These are phyloP conservation scores for Mugil cephalus DNA, from an alignment of 2,113 vertebrate genomes.

Conservation along the genomic window DNA sequence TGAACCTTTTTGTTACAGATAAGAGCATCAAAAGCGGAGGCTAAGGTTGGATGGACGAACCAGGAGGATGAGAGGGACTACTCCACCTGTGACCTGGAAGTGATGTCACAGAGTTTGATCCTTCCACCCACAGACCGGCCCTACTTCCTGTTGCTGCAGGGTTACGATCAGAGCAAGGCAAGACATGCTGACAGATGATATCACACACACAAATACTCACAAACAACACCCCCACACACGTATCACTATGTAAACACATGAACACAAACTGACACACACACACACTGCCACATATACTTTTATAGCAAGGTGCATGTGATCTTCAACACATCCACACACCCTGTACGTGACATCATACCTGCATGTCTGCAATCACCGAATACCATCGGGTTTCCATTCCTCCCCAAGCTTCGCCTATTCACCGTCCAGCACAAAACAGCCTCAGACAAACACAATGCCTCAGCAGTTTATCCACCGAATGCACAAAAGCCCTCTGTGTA, in stretches of 20 bases:
- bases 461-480: constrained; percentile 63
- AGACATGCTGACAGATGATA: constrained; percentile 78
- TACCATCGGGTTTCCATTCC: constrained; percentile 83
- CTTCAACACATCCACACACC: constrained; percentile 57
- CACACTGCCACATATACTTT: constrained; percentile 2
- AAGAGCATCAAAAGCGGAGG: constrained; percentile 67
- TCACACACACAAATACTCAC: constrained; percentile 44
- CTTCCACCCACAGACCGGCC: constrained; percentile 91
- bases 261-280: constrained; percentile 40
- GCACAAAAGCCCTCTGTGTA: constrained; percentile 70
- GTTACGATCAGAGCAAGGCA: constrained; percentile 90
- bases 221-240: constrained; percentile 53
- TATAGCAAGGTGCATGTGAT: constrained; percentile 28
- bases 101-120: constrained; percentile 92
- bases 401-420: constrained; percentile 71
- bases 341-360: constrained; percentile 82
- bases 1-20: constrained; percentile 58
- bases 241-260: constrained; percentile 44
- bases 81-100: constrained; percentile 86
- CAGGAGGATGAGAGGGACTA: constrained; percentile 80
- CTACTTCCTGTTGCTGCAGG: constrained; percentile 92
- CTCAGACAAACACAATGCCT: constrained; percentile 71
- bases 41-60: constrained; percentile 71
- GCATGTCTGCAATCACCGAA: constrained; percentile 82
- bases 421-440: constrained; percentile 78